Percentiles rank a stretch among this genome's conserved stretches.
These are phyloP conservation scores for Sinosuthora webbiana DNA, from an alignment of 2,113 vertebrate species.

Conservation along the genomic window DNA sequence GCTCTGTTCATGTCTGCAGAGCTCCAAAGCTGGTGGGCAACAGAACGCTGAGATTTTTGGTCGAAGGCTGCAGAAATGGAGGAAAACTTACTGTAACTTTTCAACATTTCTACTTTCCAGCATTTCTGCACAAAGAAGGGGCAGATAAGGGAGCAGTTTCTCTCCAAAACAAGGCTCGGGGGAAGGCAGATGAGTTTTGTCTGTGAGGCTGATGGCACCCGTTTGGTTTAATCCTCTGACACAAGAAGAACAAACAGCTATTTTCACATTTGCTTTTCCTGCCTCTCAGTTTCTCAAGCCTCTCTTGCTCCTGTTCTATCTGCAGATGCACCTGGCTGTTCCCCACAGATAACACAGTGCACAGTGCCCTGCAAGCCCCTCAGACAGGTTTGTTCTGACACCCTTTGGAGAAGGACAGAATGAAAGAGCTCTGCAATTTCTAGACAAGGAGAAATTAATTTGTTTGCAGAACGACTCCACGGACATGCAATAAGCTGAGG, in stretches of 20 bases:
- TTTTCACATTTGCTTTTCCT: neutral
- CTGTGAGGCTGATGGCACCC: neutral
- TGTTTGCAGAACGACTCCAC: slow-evolving; percentile 8
- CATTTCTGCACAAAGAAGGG: neutral
- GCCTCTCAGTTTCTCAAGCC: neutral
- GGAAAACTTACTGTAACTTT: neutral
- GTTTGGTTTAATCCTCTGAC: neutral
- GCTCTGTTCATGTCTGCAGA: neutral
- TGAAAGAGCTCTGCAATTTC: neutral
- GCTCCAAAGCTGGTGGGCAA: neutral
- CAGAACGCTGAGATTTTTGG: neutral
- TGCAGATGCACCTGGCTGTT: neutral
- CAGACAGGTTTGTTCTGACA: neutral
- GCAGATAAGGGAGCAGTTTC: neutral
- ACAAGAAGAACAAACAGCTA: neutral
- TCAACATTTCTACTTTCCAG: neutral
- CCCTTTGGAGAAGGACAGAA: neutral
- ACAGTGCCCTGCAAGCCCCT: neutral
- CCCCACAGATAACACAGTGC: neutral
- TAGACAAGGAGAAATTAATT: neutral
- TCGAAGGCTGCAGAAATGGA: neutral
- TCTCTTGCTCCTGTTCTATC: neutral
- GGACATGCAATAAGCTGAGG: neutral
- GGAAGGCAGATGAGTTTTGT: neutral
- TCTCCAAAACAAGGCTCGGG: neutral